Evolutionary conservation across 2,888 invertebrate genomes (phyloP), one percentile per base, ranked within the genome.

Genomic region (Oscheius onirici): DNA sequence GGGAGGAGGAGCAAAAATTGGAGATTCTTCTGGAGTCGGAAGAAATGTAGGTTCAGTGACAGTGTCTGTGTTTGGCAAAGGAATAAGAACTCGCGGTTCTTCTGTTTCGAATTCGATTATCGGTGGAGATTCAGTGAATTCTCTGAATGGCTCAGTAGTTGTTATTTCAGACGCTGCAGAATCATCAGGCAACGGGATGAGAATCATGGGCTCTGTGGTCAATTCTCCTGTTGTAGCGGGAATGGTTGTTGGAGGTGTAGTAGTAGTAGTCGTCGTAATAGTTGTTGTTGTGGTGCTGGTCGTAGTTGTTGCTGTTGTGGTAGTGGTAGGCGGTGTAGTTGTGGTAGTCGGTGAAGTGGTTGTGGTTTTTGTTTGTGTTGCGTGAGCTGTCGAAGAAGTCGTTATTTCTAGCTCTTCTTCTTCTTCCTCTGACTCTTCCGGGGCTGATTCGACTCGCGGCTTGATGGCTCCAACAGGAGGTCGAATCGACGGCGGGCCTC

Each of bases 401-500:
- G 8, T 46, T 10, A 13, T 46, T 13, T 46, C n/a, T 46, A n/a
- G n/a, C 17, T 15, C 17, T 3, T 15, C 17, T 3, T 15, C 17
- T 3, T 15, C 17, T 3, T 15, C 17, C 10, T 17, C 17, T 20
- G 49, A 20, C 17, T 49, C 17, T 22, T n/a, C 49, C 10, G 49
- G 17, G 2, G 17, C 22, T 10, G 49, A 17, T 44, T 15, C 17
- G 5, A 34, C 34, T 34, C 34, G 3, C 34, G 34, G 34, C 34
- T 6, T 34, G 34, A 34, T 34, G 8, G 34, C 34, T 34, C 34
- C 34, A 34, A 40, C n/a, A 44, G 66, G 66, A 22, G 51, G 51
- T 15, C 54, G 52, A 20, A 66, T 66, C 1, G 66, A 34, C 3
- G 66, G 66, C 11, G 66, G 66, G 8, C 66, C 66, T 24, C 26